Base-by-base conservation (phyloP, 2,113 vertebrate species). In the Butastur rufipennis region DNA sequence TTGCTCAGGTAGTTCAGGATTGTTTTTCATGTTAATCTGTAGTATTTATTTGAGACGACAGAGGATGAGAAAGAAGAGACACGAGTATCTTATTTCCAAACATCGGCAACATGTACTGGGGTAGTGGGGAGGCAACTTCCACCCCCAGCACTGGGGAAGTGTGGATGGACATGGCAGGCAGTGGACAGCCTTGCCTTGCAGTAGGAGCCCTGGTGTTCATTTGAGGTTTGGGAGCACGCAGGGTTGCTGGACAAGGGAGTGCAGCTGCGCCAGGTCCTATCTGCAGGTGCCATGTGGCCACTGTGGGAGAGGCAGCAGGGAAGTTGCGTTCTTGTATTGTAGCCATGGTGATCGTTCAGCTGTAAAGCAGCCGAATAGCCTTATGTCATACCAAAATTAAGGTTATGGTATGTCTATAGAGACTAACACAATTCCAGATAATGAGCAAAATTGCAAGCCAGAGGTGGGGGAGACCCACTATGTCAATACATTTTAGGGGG, bases 71-170 rank as follows among this genome's bases (percentile, higher is more conserved):
- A 16, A 13, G 11, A 52, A 53, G 26, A 73, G 36, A 43, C 11
- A 20, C 0, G 5, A 34, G 27, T 22, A 31, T 43, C 22, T 79
- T 50, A 27, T 67, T 91, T 79, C 20, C 20, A 17, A 83, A 22
- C 27, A 15, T 1, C 1, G 18, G 11, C 26, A 52, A 21, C 48
- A 0, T 5, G 31, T 14, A 4, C 16, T 11, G 75, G 25, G 18
- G 18, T 9, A 36, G 19, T 1, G 26, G 20, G 38, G 38, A 55
- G 42, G 25, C n/a, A 34, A 2, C 17, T 59, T 38, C 12, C 8
- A 0, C 3, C 3, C 7, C 12, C 10, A 5, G 0, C 7, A 34
- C 0, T 7, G 7, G 53, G 52, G 13, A 14, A 1, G 10, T 0
- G 31, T 5, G 66, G 34, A 20, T 7, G 67, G 56, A 20, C 31